phyloP scores from a whole-genome alignment of 2,888 invertebrate genomes.

The Apomyelois bistriatella region DNA sequence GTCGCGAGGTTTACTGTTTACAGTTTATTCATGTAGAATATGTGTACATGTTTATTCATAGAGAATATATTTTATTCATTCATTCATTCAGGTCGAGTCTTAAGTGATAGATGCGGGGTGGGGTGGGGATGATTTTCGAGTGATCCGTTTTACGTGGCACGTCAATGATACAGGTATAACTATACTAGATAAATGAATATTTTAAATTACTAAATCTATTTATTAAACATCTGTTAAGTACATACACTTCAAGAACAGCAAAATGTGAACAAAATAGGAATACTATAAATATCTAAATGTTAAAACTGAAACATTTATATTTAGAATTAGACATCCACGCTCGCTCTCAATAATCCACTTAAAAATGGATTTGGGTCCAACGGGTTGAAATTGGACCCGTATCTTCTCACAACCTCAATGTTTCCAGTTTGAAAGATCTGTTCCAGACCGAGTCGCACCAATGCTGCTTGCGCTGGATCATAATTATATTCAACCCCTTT shows the following conservation, averaged over 20 bases:
- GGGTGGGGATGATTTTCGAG: too few relatives aligned
- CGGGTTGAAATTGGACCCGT: conserved; percentile 56
- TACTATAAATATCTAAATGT: background rate
- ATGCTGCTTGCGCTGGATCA: conserved; percentile 35
- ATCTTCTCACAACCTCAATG: conserved; percentile 43
- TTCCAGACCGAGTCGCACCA: conserved; percentile 38
- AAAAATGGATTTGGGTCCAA: conserved; percentile 31
- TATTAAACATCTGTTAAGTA: too few relatives aligned
- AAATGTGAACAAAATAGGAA: background rate
- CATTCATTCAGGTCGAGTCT: too few relatives aligned
- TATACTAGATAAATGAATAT: too few relatives aligned
- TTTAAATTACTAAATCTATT: too few relatives aligned
- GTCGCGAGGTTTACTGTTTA: too few relatives aligned
- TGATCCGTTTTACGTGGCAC: too few relatives aligned
- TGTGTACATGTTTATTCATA: too few relatives aligned
- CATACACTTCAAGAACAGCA: background rate
- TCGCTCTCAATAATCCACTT: conserved; percentile 22
- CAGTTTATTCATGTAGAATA: too few relatives aligned
- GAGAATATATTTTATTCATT: too few relatives aligned
- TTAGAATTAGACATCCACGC: conserved; percentile 29
- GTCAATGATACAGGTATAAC: too few relatives aligned
- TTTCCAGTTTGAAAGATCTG: conserved; percentile 44
- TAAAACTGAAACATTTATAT: conserved; percentile 1
- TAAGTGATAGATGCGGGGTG: too few relatives aligned
- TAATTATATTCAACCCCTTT: conserved; percentile 35